A percentile compares a stretch with the other conserved stretches of the same genome.
Evolutionary conservation across 2,113 vertebrate species (phyloP).

Genomic region (Gorsachius goisagi): DNA sequence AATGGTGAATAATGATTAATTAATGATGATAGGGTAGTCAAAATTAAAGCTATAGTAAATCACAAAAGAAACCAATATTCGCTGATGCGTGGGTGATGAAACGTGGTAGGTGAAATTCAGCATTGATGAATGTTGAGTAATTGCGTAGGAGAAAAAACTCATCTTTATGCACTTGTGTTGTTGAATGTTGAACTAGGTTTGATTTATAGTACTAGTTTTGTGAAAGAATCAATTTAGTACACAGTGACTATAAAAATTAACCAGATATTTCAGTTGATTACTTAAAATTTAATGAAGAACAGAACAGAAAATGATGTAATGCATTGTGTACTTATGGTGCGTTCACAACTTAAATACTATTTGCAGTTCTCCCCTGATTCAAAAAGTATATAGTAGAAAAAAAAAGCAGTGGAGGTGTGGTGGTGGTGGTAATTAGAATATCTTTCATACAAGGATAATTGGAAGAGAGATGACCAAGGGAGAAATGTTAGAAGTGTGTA

Average conservation of each 20-base stretch:
- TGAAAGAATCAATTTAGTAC: background rate
- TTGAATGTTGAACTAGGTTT: background rate
- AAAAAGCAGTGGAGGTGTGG: background rate
- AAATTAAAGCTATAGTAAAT: background rate
- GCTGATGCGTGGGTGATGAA: background rate
- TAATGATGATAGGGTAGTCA: background rate
- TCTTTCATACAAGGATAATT: background rate
- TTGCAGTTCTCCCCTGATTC: background rate
- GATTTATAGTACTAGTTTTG: background rate
- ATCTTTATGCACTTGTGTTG: background rate
- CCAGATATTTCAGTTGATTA: background rate
- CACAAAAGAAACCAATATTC: background rate
- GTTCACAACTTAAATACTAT: background rate
- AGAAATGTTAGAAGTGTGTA: background rate
- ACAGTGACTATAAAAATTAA: background rate
- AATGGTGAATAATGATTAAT: background rate
- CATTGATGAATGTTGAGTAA: background rate
- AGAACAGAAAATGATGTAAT: background rate
- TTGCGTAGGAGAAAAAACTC: background rate
- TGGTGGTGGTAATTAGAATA: background rate
- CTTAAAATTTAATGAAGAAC: background rate
- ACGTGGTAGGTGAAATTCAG: background rate
- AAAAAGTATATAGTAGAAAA: background rate
- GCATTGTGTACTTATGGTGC: rapidly evolving
- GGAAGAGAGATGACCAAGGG: background rate